Base-by-base conservation (phyloP, 2,113 vertebrate genomes). In the Grammomys dolichurus region DNA sequence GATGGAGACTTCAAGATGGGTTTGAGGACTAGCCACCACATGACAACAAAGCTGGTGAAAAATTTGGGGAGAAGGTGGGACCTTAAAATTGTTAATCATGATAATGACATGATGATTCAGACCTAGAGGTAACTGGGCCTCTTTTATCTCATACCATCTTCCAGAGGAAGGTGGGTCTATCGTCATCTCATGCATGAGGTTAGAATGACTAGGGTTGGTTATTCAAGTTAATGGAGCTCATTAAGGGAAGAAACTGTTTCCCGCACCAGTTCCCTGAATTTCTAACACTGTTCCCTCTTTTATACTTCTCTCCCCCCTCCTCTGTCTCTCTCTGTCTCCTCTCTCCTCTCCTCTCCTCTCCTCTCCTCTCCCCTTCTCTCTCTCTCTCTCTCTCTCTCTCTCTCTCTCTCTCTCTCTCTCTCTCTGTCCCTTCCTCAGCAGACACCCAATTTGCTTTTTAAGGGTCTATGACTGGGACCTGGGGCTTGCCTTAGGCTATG, bases 201-300 rank as follows among this genome's bases (percentile, higher is more conserved):
- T 75, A 78, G 65, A 67, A 51, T 75, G 43, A 85, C n/a, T 36
- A 87, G 51, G n/a, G 58, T 75, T 69, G 67, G 56, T 26, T 85
- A 56, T 77, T 43, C 40, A 91, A 89, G 89, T 72, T 80, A 80
- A 95, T 33, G 72, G 24, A 58, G 19, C 69, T 91, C 84, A 89
- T 56, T 81, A 94, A n/a, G n/a, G 33, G 31, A 26, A 28, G 78
- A 93, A 94, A 48, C n/a, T 48, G 36, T 28, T 56, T 91, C 43
- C 51, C 76, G 31, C 3, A 3, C 63, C 60, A n/a, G 36, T 75
- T 65, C 36, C 12, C 46, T 78, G 85, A 31, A 91, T 84, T 84
- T 84, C 20, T 86, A 91, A 91, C 54, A 86, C 22, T 26, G 19
- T 81, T 22, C 8, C 28, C 80, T 80, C 76, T 46, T 36, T 87